phyloP scores from a whole-genome alignment of 2,797 vertebrate species.

The Pseudocheirus occidentalis region DNA sequence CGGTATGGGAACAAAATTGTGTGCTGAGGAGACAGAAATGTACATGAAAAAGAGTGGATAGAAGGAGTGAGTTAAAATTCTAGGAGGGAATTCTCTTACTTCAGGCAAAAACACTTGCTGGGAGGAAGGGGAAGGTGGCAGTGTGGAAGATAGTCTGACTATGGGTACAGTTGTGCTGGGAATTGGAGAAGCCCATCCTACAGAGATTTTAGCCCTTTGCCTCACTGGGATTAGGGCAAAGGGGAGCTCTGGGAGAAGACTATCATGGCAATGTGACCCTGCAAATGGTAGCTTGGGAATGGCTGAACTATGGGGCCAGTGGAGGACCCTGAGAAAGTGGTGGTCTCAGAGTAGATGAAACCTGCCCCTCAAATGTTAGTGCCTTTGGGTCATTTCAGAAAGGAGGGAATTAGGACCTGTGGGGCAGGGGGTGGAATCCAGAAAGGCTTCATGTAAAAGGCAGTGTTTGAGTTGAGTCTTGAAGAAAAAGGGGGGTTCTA shows the following conservation, averaged over 20 bases:
- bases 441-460: not conserved
- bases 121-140: not conserved
- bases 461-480: not conserved
- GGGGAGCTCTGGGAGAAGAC: not conserved
- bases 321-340: not conserved
- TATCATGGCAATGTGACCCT: not conserved
- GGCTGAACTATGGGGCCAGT: not conserved
- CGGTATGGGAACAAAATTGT: conserved; percentile 73
- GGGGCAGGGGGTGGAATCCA: too few relatives aligned
- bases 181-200: not conserved
- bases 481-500: not conserved
- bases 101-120: not conserved
- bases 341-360: not conserved
- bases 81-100: not conserved
- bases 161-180: not conserved
- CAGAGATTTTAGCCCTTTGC: not conserved
- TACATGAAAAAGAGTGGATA: not conserved
- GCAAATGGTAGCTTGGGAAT: not conserved
- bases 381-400: not conserved
- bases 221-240: not conserved
- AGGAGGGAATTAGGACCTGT: not conserved
- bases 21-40: not conserved
- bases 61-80: conserved; percentile 29
- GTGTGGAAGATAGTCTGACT: not conserved
- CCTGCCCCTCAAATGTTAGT: too few relatives aligned